These are phyloP conservation scores for Ophraella communa DNA, from an alignment of 2,888 invertebrate species.

Conservation along the genomic window DNA sequence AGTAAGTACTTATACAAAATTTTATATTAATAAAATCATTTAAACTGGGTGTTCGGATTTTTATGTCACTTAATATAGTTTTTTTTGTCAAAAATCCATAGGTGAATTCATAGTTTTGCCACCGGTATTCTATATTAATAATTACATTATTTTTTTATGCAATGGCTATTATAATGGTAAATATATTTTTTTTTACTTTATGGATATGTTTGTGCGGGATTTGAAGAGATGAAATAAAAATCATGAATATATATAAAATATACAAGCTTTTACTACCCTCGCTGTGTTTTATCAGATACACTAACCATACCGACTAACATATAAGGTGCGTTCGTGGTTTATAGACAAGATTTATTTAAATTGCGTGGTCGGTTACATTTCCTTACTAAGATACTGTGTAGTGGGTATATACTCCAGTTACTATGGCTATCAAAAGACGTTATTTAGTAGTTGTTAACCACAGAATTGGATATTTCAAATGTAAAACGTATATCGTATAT, in stretches of 20 bases:
- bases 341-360: constrained; percentile 20
- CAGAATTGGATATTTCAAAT: neutral
- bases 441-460: neutral
- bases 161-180: too few relatives aligned
- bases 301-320: constrained; percentile 14
- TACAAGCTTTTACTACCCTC: constrained; percentile 9
- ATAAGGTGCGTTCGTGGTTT: constrained; percentile 10
- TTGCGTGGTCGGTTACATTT: constrained; percentile 26
- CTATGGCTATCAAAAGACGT: constrained; percentile 11
- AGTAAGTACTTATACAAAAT: too few relatives aligned
- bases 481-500: neutral
- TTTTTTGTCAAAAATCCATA: too few relatives aligned
- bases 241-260: neutral
- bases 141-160: too few relatives aligned
- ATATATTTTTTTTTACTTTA: too few relatives aligned
- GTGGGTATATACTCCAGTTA: constrained; percentile 16
- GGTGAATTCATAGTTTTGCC: too few relatives aligned
- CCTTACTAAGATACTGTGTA: constrained; percentile 21
- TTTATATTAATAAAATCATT: too few relatives aligned
- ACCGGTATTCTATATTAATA: too few relatives aligned
- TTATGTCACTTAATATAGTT: too few relatives aligned
- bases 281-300: constrained; percentile 15
- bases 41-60: too few relatives aligned
- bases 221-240: too few relatives aligned
- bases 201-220: too few relatives aligned